phyloP scores from a whole-genome alignment of 1,140 invertebrate genomes.

The Copidosoma floridanum region DNA sequence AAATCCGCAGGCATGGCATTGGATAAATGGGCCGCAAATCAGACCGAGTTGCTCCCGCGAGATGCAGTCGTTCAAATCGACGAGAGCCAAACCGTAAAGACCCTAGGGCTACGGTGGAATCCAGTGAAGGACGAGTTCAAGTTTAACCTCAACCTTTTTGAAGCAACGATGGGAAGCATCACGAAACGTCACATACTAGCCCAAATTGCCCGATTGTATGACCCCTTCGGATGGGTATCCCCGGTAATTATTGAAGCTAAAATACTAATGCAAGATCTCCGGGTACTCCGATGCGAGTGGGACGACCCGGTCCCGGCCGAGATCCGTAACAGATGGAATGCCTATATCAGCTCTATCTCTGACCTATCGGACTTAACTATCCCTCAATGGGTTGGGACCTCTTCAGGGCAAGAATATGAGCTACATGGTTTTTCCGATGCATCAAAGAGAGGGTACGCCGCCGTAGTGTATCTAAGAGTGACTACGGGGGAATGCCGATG shows the following conservation, averaged over 20 bases:
- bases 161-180: neutral
- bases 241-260: neutral
- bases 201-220: neutral
- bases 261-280: neutral
- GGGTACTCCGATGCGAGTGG: neutral
- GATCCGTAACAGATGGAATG: neutral
- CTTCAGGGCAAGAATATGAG: neutral
- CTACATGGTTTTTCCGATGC: neutral
- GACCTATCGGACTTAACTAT: neutral
- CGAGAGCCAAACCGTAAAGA: neutral
- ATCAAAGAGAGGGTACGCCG: neutral
- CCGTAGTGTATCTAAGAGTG: neutral
- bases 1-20: neutral
- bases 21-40: constrained; percentile 10
- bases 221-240: neutral
- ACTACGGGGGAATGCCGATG: neutral
- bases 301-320: neutral
- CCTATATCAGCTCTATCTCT: neutral
- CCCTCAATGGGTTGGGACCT: neutral
- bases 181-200: neutral
- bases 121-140: neutral
- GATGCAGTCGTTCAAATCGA: neutral
- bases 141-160: neutral
- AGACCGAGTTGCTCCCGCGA: neutral
- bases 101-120: neutral